Base-by-base conservation (phyloP, 2,113 vertebrate genomes). In the Nycticebus coucang region DNA sequence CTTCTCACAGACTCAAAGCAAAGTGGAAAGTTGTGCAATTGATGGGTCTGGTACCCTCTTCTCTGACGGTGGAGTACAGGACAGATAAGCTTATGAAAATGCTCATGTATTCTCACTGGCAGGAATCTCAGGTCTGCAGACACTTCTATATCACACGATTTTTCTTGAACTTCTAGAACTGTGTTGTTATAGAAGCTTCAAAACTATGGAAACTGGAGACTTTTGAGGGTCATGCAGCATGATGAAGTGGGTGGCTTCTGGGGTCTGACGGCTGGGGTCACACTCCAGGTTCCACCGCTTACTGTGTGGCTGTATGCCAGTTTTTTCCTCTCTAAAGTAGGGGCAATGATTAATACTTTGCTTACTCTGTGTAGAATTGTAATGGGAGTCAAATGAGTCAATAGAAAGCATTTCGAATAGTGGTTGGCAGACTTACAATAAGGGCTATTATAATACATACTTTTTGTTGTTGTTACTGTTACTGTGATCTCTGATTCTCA, bases 401-500 rank as follows among this genome's bases (percentile, higher is more conserved):
- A 41, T n/a, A 21, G 9, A 41, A 78, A 74, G 19, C 17, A 45
- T 93, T 88, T 87, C 81, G 55, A 77, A 59, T 21, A 89, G 55
- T 89, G 59, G 57, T 26, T 66, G 35, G 59, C 3, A 45, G 22
- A 50, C 21, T 6, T 14, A 77, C 95, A 80, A 45, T 79, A 88
- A 59, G 74, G n/a, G 22, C 5, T 86, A n/a, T n/a, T n/a, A n/a
- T 64, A 35, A 79, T n/a, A 41, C 30, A 17, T 30, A 1, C 50
- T 50, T 72, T 66, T 72, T 74, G 21, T 28, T 45, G 7, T 60
- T 45, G 28, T 69, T 71, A 68, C 77, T 75, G 0, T 85, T 57
- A 8, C 37, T 64, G 59, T 71, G 83, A 71, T 81, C 33, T 87
- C n/a, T 89, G 68, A 68, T 91, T 94, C 57, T 94, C 35, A 64